Evolutionary conservation across 1,140 invertebrate species (phyloP).

Genomic region (Polypedilum vanderplanki): DNA sequence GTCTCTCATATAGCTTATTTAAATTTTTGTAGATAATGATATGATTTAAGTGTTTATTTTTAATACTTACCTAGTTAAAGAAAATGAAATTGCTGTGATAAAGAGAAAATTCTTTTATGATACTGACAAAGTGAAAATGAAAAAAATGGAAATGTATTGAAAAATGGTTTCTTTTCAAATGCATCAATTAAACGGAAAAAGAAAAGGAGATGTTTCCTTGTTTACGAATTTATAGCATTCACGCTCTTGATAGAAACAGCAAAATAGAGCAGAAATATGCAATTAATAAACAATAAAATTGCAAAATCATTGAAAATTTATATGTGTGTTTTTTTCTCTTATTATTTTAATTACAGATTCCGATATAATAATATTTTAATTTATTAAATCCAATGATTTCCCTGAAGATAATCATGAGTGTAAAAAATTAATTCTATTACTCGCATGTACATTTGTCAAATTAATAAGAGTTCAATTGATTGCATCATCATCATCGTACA

Average conservation of each 20-base stretch:
- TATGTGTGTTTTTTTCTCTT: background rate
- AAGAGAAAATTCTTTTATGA: background rate
- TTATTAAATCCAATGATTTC: background rate
- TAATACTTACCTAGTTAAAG: no score
- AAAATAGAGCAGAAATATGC: background rate
- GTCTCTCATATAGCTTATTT: no score
- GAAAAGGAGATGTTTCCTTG: background rate
- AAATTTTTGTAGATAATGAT: no score
- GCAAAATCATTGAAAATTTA: background rate
- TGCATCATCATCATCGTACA: background rate
- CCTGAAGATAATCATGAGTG: background rate
- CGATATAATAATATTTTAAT: background rate
- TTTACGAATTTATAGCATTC: background rate
- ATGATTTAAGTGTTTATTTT: no score
- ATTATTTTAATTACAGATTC: background rate
- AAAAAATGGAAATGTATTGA: background rate
- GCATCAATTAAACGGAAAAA: background rate
- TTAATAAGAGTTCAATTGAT: background rate
- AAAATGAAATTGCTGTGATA: background rate
- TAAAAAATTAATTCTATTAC: background rate
- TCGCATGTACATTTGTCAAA: background rate
- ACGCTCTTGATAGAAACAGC: conserved; percentile 3
- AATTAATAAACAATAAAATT: background rate
- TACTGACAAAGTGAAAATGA: background rate
- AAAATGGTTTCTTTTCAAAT: background rate